Evolutionary conservation across 1,140 invertebrate species (phyloP).

Genomic region (Ostrea denselamellosa): DNA sequence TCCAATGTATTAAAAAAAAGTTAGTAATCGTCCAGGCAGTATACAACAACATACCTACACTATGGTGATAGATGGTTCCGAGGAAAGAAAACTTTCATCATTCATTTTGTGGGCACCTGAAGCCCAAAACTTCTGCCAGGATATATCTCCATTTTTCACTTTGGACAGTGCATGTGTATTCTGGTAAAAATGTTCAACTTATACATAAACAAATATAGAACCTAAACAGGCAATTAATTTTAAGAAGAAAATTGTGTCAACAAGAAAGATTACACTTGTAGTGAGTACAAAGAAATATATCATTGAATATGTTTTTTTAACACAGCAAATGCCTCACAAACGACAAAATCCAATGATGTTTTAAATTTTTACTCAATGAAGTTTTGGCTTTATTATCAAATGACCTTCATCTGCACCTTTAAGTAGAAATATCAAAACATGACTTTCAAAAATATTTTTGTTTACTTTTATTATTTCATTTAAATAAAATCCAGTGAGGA

Average conservation of each 20-base stretch:
- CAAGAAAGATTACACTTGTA: background rate
- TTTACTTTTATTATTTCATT: too few species aligned
- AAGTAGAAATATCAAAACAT: too few species aligned
- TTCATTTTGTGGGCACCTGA: background rate
- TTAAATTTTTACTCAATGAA: too few species aligned
- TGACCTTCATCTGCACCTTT: too few species aligned
- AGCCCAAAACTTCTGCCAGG: background rate
- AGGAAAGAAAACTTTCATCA: background rate
- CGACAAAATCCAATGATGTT: too few species aligned
- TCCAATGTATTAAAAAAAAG: too few species aligned
- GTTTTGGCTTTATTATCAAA: too few species aligned
- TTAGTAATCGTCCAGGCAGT: background rate
- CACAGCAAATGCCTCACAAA: background rate
- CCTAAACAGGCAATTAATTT: background rate
- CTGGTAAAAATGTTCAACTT: background rate
- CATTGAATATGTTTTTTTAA: background rate
- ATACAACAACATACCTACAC: background rate
- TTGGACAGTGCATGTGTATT: background rate
- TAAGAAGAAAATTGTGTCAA: background rate
- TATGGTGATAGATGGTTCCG: background rate
- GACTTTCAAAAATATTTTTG: too few species aligned
- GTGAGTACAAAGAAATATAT: slow-evolving; percentile 27
- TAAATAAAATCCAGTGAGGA: too few species aligned
- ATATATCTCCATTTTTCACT: background rate
- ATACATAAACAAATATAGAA: background rate